Evolutionary conservation across 2,888 invertebrate species (phyloP), one percentile per base, ranked within the genome.

Genomic region (Drosophila paranaensis): DNA sequence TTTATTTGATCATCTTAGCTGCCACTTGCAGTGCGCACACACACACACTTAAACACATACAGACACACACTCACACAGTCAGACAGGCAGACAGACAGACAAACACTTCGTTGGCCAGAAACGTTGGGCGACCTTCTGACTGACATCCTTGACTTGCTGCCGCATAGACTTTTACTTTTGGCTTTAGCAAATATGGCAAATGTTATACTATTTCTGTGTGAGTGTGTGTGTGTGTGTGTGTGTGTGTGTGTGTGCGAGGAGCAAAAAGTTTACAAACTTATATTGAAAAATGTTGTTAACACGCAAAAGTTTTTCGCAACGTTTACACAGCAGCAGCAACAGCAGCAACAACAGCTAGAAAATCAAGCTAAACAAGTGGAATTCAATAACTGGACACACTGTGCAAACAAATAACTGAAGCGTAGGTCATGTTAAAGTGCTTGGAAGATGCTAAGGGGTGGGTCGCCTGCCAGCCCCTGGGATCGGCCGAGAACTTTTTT

Each of bases 201-300:
- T 74, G 64, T 51, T 71, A 57, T 4, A 27, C 27, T 27, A 27
- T 27, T 27, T 4, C 27, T 10, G 33, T 10, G 33, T 33, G 33
- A 2, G 33, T 33, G 33, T 33, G 33, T 10, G 33, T 33, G 33
- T 10, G 33, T 33, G 71, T 62, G 70, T 53, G 56, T 46, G 71
- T 57, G 61, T 39, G 60, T 54, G 66, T 66, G 63, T 51, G 71
- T 66, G 63, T 55, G 71, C 39, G 61, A 40, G 37, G 68, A 72
- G 71, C 81, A 74, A 79, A 86, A 86, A 86, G 82, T 86, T 86
- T 88, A 74, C 89, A 84, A 86, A 86, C 86, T 86, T 86, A 86
- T 86, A 86, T 86, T 86, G 86, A 86, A 86, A 86, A 86, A 86
- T 88, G 89, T 86, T 86, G 86, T 86, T 86, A 86, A 86, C 86